Conservation (phyloP, 2,113 vertebrate genomes). For the Scomber japonicus region DNA sequence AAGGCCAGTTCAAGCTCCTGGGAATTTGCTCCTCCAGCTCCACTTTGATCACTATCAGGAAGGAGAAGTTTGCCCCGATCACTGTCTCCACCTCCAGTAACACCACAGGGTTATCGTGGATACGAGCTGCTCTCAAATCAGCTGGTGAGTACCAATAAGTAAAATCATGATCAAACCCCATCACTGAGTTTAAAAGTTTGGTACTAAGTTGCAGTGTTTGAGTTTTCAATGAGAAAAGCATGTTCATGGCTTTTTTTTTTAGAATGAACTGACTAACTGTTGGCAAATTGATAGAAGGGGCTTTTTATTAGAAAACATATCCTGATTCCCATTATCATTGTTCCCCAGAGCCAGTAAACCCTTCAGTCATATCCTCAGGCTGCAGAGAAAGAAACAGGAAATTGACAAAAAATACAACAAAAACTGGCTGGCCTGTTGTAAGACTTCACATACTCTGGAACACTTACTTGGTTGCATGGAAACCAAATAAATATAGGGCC, state of each 20-base stretch:
- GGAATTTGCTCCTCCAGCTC: constrained; percentile 84
- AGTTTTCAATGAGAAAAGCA: too few relatives aligned
- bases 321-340: not conserved
- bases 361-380: constrained; percentile 18
- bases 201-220: too few relatives aligned
- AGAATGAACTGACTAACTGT: too few relatives aligned
- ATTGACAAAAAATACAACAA: constrained; percentile 37
- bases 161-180: not conserved
- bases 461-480: constrained; percentile 43
- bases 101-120: constrained; percentile 79
- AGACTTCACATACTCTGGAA: constrained; percentile 25
- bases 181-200: too few relatives aligned
- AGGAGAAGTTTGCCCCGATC: constrained; percentile 84
- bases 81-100: constrained; percentile 79
- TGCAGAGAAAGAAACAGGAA: constrained; percentile 33
- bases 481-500: constrained; percentile 63
- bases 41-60: constrained; percentile 81
- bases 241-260: too few relatives aligned
- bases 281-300: not conserved
- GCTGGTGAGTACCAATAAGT: constrained; percentile 84
- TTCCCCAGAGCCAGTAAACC: not conserved
- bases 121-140: constrained; percentile 83
- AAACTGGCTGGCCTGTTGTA: constrained; percentile 41
- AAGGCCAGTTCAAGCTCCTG: constrained; percentile 82
- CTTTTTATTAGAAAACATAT: constrained; percentile 2